These are phyloP conservation scores for Acanthurus leucopareius DNA, from an alignment of 2,797 vertebrate genomes.

Conservation along the genomic window DNA sequence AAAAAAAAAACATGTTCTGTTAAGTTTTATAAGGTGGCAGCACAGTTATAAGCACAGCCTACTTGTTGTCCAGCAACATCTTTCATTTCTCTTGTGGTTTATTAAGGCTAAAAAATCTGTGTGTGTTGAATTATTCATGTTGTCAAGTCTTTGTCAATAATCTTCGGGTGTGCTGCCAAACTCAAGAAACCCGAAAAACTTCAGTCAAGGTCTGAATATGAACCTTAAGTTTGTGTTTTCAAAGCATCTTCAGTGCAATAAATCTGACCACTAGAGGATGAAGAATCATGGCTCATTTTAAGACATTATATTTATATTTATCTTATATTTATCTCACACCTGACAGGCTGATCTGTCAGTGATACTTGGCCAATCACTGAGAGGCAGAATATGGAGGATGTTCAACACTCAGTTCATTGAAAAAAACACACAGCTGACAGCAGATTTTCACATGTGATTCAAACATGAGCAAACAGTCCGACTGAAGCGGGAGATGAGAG, in stretches of 20 bases:
- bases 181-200: background rate
- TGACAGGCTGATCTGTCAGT: background rate
- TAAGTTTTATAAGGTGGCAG: conserved; percentile 19
- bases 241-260: too few relatives aligned
- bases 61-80: background rate
- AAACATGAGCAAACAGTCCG: conserved; percentile 8
- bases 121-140: background rate
- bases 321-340: background rate
- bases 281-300: too few relatives aligned
- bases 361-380: too few relatives aligned
- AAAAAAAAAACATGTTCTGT: background rate
- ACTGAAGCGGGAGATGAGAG: conserved; percentile 15
- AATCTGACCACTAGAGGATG: background rate
- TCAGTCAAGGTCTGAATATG: background rate
- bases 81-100: background rate
- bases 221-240: too few relatives aligned
- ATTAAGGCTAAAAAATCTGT: background rate
- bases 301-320: background rate
- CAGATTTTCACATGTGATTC: background rate
- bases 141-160: background rate
- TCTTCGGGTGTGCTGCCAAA: background rate
- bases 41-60: conserved; percentile 28
- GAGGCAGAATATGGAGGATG: too few relatives aligned
- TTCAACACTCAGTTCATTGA: too few relatives aligned
- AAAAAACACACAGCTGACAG: conserved; percentile 9